Conservation (phyloP, 2,797 vertebrate species). For the Silurus aristotelis region DNA sequence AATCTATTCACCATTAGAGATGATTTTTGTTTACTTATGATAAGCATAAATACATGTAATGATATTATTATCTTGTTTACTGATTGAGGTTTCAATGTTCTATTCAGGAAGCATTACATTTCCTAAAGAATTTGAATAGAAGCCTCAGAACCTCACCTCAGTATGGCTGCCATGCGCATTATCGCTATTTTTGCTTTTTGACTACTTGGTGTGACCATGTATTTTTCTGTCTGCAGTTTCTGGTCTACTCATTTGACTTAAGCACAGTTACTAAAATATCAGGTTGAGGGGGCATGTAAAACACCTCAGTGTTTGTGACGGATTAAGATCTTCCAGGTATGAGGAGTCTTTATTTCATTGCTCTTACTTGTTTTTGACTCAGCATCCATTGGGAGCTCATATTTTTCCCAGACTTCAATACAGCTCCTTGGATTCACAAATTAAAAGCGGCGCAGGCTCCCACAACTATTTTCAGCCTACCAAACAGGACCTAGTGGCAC, state of each 20-base stretch:
- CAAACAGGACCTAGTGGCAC: constrained; percentile 64
- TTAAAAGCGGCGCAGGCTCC: constrained; percentile 59
- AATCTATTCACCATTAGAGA: constrained; percentile 49
- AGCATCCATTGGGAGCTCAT: constrained; percentile 54
- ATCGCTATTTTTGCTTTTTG: neutral
- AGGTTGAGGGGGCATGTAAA: constrained; percentile 31
- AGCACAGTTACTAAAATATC: constrained; percentile 31
- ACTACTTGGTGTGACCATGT: neutral
- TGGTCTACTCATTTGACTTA: constrained; percentile 28
- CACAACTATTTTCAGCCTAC: constrained; percentile 62
- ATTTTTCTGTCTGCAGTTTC: neutral
- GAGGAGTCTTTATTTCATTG: constrained; percentile 40
- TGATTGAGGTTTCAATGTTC: neutral
- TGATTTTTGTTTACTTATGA: constrained; percentile 50
- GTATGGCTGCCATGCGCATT: neutral
- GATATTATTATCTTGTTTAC: constrained; percentile 45
- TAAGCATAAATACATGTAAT: constrained; percentile 52
- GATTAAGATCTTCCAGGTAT: constrained; percentile 34
- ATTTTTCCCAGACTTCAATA: constrained; percentile 48
- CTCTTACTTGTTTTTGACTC: constrained; percentile 56
- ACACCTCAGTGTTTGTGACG: constrained; percentile 42
- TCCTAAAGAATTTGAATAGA: neutral
- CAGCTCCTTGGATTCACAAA: constrained; percentile 58
- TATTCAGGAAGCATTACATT: neutral
- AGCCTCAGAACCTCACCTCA: neutral